Evolutionary conservation across 2,797 vertebrate species (phyloP), one percentile per base, ranked within the genome.

Genomic region (Rhynchotus rufescens): DNA sequence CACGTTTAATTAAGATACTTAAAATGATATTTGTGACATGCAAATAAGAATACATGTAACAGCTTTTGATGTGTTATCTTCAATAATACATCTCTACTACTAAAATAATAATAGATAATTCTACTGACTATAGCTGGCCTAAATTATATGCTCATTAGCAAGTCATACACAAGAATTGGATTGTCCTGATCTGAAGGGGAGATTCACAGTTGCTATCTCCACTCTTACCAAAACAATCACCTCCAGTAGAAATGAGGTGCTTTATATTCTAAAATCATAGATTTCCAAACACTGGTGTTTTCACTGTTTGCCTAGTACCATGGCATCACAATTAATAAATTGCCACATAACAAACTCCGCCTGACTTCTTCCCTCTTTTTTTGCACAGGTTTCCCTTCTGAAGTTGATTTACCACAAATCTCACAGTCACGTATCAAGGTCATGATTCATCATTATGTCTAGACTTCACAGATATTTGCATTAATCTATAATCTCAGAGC

Each of bases 301-400:
- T 28, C 2, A 51, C 15, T 40, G 2, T 71, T 66, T 76, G 17
- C 34, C 19, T 77, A 54, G 56, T 21, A 25, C 15, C 45, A 6
- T 26, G 32, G 15, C 15, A 66, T 49, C 28, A 64, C 59, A 81
- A 69, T 3, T 13, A 20, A 47, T 60, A 44, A 51, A n/a, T 4
- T 42, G 26, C 3, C 2, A 47, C 25, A 34, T 28, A 28, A 69
- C 67, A 79, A 78, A 28, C 19, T 28, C 10, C 45, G 6, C 15
- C 78, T 59, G 12, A 4, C 40, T 83, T 59, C 60, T 40, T 6
- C 10, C 57, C 0, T 0, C 15, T 65, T 52, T 54, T n/a, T 65
- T 57, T 36, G 32, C 60, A 10, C 10, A 49, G 15, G 12, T 4
- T 3, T 68, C 20, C 26, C 34, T 17, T 51, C 0, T 0, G 15